These are phyloP conservation scores for Neodontobutis hainanensis DNA, from an alignment of 2,113 vertebrate genomes.

Conservation along the genomic window DNA sequence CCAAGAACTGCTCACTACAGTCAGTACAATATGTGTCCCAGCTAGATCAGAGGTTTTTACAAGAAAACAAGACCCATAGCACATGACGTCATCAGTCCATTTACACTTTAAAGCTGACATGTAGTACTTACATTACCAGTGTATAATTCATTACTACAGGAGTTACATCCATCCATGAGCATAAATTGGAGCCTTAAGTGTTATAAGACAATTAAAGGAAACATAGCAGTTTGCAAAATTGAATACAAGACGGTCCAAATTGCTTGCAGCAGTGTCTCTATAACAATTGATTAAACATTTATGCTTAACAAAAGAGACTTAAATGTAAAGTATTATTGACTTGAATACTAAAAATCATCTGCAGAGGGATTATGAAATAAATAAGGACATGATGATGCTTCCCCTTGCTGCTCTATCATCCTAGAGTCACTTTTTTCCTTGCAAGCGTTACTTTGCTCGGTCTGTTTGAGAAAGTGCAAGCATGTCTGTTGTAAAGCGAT, in stretches of 20 bases:
- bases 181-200: neutral
- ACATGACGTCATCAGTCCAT: too few species aligned
- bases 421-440: slow-evolving; percentile 12
- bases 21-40: neutral
- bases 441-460: slow-evolving; percentile 22
- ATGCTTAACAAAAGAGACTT: too few species aligned
- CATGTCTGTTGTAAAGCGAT: slow-evolving; percentile 44
- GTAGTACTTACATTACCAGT: too few species aligned
- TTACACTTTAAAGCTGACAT: too few species aligned
- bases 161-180: neutral
- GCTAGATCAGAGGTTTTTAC: too few species aligned
- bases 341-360: neutral
- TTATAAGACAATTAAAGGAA: too few species aligned
- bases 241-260: too few species aligned
- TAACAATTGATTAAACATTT: too few species aligned
- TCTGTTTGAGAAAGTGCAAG: slow-evolving; percentile 47
- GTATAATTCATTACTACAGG: too few species aligned
- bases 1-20: neutral
- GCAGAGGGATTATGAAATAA: slow-evolving; percentile 31
- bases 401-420: slow-evolving; percentile 53
- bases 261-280: too few species aligned
- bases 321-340: neutral
- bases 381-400: slow-evolving; percentile 22
- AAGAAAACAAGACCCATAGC: too few species aligned
- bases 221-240: too few species aligned